Evolutionary conservation across 2,888 invertebrate species (phyloP).

Genomic region (Melieria picta): DNA sequence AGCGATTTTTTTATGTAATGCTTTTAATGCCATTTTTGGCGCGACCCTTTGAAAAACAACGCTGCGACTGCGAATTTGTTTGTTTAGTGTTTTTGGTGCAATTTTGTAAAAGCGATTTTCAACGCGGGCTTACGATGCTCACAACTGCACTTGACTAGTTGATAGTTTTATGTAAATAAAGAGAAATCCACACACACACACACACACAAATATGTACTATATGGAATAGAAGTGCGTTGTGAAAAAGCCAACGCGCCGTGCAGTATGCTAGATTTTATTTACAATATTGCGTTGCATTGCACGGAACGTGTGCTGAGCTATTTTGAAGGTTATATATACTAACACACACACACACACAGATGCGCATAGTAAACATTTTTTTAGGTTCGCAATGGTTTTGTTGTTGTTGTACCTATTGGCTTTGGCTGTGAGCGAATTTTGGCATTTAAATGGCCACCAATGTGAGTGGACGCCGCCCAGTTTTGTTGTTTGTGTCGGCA

Average conservation of each 20-base stretch:
- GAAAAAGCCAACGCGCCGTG: background rate
- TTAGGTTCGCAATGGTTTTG: background rate
- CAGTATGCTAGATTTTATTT: conserved; percentile 13
- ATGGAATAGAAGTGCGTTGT: background rate
- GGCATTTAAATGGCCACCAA: background rate
- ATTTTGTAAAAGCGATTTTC: too few relatives aligned
- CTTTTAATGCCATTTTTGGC: background rate
- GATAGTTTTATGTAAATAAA: too few relatives aligned
- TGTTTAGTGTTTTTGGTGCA: too few relatives aligned
- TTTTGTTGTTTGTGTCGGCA: too few relatives aligned
- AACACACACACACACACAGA: background rate
- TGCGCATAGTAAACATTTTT: background rate
- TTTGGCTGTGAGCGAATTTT: background rate
- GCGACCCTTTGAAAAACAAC: background rate
- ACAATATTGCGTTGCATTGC: too few relatives aligned
- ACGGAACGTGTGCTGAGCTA: too few relatives aligned
- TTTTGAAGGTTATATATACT: background rate
- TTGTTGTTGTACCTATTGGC: background rate
- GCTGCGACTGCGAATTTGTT: background rate
- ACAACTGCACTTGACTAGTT: too few relatives aligned
- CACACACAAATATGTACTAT: background rate
- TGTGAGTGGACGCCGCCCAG: too few relatives aligned
- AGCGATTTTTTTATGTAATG: too few relatives aligned
- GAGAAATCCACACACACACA: background rate
- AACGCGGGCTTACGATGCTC: too few relatives aligned